Evolutionary conservation across 2,888 invertebrate genomes (phyloP).

Genomic region (Pristionchus exspectatus): DNA sequence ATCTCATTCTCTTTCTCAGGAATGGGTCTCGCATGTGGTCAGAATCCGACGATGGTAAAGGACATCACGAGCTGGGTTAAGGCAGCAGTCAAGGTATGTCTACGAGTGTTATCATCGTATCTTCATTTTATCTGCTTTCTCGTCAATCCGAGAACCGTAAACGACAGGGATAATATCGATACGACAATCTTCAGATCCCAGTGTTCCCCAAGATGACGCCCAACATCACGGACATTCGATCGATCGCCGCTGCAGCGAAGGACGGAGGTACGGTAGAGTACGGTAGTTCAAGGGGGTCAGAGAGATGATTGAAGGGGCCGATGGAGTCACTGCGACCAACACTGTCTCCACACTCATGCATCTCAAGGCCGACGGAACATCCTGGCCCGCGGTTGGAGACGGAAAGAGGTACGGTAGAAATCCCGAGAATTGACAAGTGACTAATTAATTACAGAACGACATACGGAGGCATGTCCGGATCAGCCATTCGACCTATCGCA

Average conservation of each 20-base stretch:
- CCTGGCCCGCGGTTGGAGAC: slow-evolving; percentile 93
- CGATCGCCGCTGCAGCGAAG: slow-evolving; percentile 91
- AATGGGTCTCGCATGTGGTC: slow-evolving; percentile 98
- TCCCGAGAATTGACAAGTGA: not conserved
- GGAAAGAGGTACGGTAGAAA: slow-evolving; percentile 81
- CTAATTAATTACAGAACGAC: slow-evolving; percentile 78
- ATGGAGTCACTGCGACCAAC: slow-evolving; percentile 97
- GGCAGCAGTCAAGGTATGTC: slow-evolving; percentile 79
- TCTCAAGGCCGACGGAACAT: slow-evolving; percentile 87
- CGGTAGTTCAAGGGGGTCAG: slow-evolving; percentile 25
- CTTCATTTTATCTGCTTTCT: no score
- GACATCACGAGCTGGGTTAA: slow-evolving; percentile 93
- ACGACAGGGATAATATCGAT: not conserved
- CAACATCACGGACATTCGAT: slow-evolving; percentile 94
- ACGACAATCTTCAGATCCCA: slow-evolving; percentile 86
- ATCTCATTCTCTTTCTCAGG: slow-evolving; percentile 85
- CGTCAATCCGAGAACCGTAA: no score
- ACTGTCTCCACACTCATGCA: slow-evolving; percentile 96
- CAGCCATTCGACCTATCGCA: slow-evolving; percentile 92
- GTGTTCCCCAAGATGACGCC: slow-evolving; percentile 98
- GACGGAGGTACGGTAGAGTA: slow-evolving; percentile 79
- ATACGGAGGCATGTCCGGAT: slow-evolving; percentile 82
- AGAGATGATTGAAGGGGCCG: slow-evolving; percentile 86
- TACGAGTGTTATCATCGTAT: no score
- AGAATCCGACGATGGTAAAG: slow-evolving; percentile 90